Conservation (phyloP, 2,797 vertebrate species). For the Coluber constrictor region DNA sequence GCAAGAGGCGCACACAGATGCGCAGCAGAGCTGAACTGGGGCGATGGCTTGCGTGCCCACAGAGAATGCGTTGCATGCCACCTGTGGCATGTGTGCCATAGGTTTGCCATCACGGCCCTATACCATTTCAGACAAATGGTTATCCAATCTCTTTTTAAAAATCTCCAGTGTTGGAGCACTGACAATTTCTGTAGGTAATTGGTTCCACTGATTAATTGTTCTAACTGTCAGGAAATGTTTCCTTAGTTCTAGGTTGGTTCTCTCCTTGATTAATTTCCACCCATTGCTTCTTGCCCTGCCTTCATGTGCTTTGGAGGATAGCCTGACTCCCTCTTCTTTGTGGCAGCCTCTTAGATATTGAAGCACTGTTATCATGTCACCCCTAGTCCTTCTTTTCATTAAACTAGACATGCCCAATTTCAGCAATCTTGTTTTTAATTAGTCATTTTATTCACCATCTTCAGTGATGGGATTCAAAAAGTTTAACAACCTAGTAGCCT, state of each 20-base stretch:
- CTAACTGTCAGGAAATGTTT: neutral
- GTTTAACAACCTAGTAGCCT: too few species aligned
- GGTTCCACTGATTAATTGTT: too few species aligned
- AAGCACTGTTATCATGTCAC: neutral
- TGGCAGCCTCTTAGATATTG: neutral
- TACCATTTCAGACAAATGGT: neutral
- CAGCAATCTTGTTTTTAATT: neutral
- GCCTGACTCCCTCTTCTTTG: neutral
- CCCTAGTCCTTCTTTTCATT: neutral
- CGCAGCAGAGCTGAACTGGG: fast-evolving
- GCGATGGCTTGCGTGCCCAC: too few species aligned
- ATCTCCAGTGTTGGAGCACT: neutral
- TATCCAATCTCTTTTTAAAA: neutral
- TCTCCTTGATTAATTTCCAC: neutral
- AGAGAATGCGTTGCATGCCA: too few species aligned
- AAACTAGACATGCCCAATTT: neutral
- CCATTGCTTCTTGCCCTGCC: neutral
- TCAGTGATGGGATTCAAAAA: too few species aligned
- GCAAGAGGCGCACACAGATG: too few species aligned
- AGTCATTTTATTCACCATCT: neutral
- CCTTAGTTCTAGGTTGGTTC: neutral
- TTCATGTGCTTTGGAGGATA: neutral
- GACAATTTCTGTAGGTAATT: too few species aligned
- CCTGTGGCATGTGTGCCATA: too few species aligned
- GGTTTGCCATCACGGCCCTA: too few species aligned